Conservation (phyloP, 2,113 vertebrate genomes). For the Natator depressus region DNA sequence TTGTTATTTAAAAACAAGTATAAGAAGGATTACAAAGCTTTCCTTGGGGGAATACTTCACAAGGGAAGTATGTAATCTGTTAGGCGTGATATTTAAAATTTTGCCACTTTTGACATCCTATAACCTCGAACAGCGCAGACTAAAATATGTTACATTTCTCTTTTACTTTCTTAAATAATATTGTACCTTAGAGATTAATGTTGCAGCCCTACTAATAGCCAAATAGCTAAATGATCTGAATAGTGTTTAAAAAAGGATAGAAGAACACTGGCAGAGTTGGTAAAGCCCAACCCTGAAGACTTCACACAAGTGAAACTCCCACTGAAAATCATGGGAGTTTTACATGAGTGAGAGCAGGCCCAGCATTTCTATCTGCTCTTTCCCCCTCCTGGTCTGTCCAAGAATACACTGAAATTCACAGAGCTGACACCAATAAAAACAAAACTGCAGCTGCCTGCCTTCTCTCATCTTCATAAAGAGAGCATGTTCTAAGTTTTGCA, state of each 20-base stretch:
- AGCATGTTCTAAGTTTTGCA: conserved; percentile 44
- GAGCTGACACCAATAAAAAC: conserved; percentile 11
- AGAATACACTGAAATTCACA: conserved; percentile 34
- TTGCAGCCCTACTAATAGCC: conserved; percentile 16
- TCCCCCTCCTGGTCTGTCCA: neutral
- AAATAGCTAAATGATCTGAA: conserved; percentile 14
- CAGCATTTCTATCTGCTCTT: neutral
- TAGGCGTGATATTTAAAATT: conserved; percentile 4
- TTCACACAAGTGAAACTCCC: neutral
- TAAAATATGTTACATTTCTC: conserved; percentile 30
- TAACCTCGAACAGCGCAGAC: neutral
- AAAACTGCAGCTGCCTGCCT: conserved; percentile 28
- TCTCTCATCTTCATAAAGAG: conserved; percentile 15
- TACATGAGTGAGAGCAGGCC: neutral
- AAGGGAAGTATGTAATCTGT: neutral
- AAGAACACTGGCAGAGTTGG: neutral
- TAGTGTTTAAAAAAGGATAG: neutral
- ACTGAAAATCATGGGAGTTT: neutral
- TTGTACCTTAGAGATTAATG: conserved; percentile 19
- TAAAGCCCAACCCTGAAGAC: neutral
- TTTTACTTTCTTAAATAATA: conserved; percentile 27
- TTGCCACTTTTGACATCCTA: neutral
- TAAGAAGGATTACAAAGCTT: neutral
- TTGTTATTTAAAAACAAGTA: conserved; percentile 34
- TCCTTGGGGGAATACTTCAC: conserved; percentile 37